Base-by-base conservation (phyloP, 2,113 vertebrate genomes). In the Coracopsis vasa region DNA sequence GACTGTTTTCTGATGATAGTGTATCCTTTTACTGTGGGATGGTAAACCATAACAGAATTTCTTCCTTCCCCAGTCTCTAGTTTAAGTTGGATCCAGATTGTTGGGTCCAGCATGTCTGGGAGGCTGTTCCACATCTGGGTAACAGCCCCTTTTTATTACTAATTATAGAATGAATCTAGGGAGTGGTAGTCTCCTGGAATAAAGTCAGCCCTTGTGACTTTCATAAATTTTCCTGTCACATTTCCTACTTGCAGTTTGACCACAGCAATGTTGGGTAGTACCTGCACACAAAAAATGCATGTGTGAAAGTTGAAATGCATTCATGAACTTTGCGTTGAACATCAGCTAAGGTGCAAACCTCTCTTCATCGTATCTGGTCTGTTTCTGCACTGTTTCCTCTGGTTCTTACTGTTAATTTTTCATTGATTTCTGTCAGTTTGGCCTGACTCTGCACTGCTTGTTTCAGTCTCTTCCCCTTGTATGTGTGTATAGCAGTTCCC, bases 401-500 rank as follows among this genome's bases (percentile, higher is more conserved):
- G 64, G 20, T 60, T 64, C 33, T n/a, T 53, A 6, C 19, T 51
- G n/a, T 50, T 58, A 19, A 28, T 9, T 71, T 5, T 51, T 75
- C 16, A 11, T 27, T 14, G 24, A 66, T 66, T 66, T 78, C 24
- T 75, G 31, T 16, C 8, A 5, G 8, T 69, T 29, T 78, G 44
- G 35, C 27, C 35, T 61, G 29, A 47, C 41, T 50, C 47, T 65
- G 47, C 16, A 17, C 27, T 28, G 20, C 29, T n/a, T 18, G 7
- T 35, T 65, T 51, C 27, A 85, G 28, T 14, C 13, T 12, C 33
- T 69, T 65, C 4, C 31, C 21, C 9, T 77, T 23, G 16, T 12
- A 6, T 1, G 3, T 1, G 1, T 9, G 11, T 39, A 11, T 24
- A 25, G 17, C 7, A 8, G 29, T 50, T 74, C n/a, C 45, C 37